Percentiles rank a stretch among this genome's conserved stretches.
These are phyloP conservation scores for Limosa lapponica DNA, from an alignment of 2,797 vertebrate species.

Conservation along the genomic window DNA sequence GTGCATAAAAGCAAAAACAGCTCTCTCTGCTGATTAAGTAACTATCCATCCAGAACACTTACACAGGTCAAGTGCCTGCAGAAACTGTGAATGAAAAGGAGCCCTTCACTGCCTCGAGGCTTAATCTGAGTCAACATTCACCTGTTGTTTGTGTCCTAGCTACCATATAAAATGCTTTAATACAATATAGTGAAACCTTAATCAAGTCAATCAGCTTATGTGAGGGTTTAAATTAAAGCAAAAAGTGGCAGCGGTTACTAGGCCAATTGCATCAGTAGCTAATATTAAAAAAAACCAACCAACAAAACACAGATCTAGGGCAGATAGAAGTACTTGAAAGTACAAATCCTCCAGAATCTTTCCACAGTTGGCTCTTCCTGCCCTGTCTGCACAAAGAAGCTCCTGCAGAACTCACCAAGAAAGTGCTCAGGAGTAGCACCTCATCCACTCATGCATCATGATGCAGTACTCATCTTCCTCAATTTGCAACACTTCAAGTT, in stretches of 20 bases:
- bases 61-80: not conserved
- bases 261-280: not conserved
- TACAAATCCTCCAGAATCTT: not conserved
- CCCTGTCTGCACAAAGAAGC: not conserved
- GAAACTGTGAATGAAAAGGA: not conserved
- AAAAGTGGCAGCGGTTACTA: not conserved
- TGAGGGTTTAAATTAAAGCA: not conserved
- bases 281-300: not conserved
- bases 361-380: not conserved
- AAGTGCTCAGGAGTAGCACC: not conserved
- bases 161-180: not conserved
- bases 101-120: not conserved
- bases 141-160: not conserved
- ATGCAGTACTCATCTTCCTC: not conserved
- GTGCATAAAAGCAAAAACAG: constrained; percentile 1
- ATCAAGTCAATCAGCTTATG: not conserved
- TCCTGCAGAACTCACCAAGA: not conserved
- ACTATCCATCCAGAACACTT: not conserved
- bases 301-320: not conserved
- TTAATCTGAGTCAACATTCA: not conserved
- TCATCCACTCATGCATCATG: not conserved
- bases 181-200: not conserved
- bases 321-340: not conserved
- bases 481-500: not conserved
- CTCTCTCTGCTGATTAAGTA: not conserved